Conservation (phyloP, 2,113 vertebrate species). For the Bagarius yarrelli region DNA sequence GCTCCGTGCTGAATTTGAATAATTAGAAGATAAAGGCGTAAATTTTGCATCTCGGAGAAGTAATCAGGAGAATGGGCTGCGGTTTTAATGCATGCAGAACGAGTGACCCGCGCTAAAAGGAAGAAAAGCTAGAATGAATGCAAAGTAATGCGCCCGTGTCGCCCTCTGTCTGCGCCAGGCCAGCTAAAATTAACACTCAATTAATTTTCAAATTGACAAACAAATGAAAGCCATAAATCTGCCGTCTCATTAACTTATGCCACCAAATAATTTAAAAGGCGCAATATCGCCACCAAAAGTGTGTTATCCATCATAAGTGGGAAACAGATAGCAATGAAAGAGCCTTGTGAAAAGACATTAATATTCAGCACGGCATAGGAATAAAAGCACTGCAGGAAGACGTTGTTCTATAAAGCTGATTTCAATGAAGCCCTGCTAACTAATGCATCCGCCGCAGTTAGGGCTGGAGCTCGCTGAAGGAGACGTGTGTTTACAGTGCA, state of each 20-base stretch:
- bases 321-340: slow-evolving; percentile 88
- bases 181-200: slow-evolving; percentile 99
- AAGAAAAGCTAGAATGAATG: slow-evolving; percentile 89
- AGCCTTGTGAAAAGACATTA: slow-evolving; percentile 71
- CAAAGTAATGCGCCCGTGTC: slow-evolving; percentile 87
- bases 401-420: slow-evolving; percentile 16
- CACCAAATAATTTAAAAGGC: slow-evolving; percentile 94
- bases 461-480: slow-evolving; percentile 7
- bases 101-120: slow-evolving; percentile 95
- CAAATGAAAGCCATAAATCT: slow-evolving; percentile 99
- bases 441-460: slow-evolving; percentile 19
- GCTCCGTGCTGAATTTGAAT: slow-evolving; percentile 84
- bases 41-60: slow-evolving; percentile 92
- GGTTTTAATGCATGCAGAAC: slow-evolving; percentile 95
- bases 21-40: slow-evolving; percentile 94
- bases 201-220: slow-evolving; percentile 99
- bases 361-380: slow-evolving; percentile 48
- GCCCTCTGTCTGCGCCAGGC: slow-evolving; percentile 89
- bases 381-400: slow-evolving; percentile 33
- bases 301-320: slow-evolving; percentile 99
- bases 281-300: slow-evolving; percentile 85
- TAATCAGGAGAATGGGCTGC: slow-evolving; percentile 95
- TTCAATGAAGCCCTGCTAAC: slow-evolving; percentile 17
- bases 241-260: slow-evolving; percentile 97
- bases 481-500: slow-evolving; percentile 12